Evolutionary conservation across 2,888 invertebrate genomes (phyloP), one percentile per base, ranked within the genome.

Genomic region (Apodemia duryi): DNA sequence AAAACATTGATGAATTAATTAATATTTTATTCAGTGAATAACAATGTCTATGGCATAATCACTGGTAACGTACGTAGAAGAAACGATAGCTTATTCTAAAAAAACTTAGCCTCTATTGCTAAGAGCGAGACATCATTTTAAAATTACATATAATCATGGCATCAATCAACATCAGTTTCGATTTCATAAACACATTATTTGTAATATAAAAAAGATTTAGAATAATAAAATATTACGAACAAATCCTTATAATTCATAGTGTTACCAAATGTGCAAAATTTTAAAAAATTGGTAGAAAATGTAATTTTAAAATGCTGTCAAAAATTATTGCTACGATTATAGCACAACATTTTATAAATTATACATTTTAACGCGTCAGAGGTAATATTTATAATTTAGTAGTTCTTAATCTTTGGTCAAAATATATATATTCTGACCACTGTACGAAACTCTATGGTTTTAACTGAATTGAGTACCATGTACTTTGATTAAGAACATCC

Each of bases 31-130:
- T 91, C 83, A 81, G 84, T 85, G 87, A 85, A 85, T 82, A 86
- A 90, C 82, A 86, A 83, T 82, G 79, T 91, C 91, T 91, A 91
- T 91, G 91, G 91, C 91, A 86, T 90, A 87, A 82, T 86, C 84
- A 88, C 90, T 90, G 91, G 91, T 91, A 90, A 91, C 91, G 79
- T 81, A 83, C 77, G 76, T 82, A 78, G 77, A 79, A 79, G 76
- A 77, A 77, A 76, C 75, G 72, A 77, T 74, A 76, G 77, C 77
- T 72, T 74, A 77, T 72, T 68, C 74, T 72, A 73, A 64, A 68
- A 73, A 68, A 70, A 74, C 80, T 85, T 85, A 88, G 88, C 86
- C 85, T 87, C 85, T 82, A 71, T 67, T 72, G 68, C 66, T 71
- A 68, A 69, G 66, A 57, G 54, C 54, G 13, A 28, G 54, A 11